These are phyloP conservation scores for Paelopatides confundens DNA, from an alignment of 53 echinoderm and acorn worm species.

Conservation along the genomic window DNA sequence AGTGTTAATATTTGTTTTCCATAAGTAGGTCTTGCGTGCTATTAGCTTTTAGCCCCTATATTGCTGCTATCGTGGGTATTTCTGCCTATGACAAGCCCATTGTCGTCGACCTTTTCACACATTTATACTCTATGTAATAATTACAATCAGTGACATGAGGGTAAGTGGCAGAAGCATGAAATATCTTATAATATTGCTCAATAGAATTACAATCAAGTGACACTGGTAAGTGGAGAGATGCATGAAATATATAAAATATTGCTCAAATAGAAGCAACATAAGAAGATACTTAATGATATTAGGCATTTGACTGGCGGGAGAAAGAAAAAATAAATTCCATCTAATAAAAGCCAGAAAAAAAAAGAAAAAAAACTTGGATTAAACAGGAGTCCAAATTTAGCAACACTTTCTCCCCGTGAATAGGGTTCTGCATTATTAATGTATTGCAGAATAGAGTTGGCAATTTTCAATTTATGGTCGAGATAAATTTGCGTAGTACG, in stretches of 20 bases:
- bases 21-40: conserved; percentile 46
- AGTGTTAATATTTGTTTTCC: conserved; percentile 29
- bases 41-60: conserved; percentile 32
- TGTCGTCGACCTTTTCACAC: conserved; percentile 10
- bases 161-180: background rate
- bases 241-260: background rate
- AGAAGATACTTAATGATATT: too few relatives aligned
- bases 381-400: conserved; percentile 4
- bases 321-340: too few relatives aligned
- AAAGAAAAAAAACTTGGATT: background rate
- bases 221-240: background rate
- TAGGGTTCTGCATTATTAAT: conserved; percentile 27
- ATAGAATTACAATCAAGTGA: conserved; percentile 31
- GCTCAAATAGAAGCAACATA: background rate
- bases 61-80: conserved; percentile 21
- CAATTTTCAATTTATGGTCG: conserved; percentile 7
- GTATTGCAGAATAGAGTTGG: background rate
- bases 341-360: background rate
- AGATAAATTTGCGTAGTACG: background rate
- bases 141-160: conserved; percentile 24
- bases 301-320: too few relatives aligned
- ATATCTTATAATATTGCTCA: background rate
- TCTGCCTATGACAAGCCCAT: background rate
- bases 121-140: conserved; percentile 5
- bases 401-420: conserved; percentile 6